phyloP scores from a whole-genome alignment of 2,113 vertebrate species.

The Amphiprion ocellaris region DNA sequence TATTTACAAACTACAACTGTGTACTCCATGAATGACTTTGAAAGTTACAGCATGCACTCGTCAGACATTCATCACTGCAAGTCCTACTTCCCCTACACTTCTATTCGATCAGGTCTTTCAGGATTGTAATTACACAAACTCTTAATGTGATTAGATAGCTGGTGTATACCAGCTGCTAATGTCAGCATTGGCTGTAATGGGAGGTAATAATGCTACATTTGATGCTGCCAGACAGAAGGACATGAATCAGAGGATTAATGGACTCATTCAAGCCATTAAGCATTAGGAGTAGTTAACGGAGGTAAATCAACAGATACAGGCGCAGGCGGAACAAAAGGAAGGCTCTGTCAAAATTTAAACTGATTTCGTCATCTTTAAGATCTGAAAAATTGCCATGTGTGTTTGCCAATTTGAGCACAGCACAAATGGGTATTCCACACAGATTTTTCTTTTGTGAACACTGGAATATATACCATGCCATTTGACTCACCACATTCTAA shows the following conservation, averaged over 20 bases:
- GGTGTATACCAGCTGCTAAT: constrained; percentile 54
- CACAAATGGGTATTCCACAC: background rate
- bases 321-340: constrained; percentile 37
- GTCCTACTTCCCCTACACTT: constrained; percentile 30
- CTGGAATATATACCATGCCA: constrained; percentile 20
- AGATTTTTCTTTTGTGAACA: constrained; percentile 29
- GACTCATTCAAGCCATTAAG: constrained; percentile 67
- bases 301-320: constrained; percentile 43
- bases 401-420: constrained; percentile 2
- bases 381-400: background rate
- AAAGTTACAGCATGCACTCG: constrained; percentile 6
- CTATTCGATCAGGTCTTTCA: constrained; percentile 52
- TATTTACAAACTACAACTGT: background rate
- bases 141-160: constrained; percentile 65
- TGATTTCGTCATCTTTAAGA: constrained; percentile 31
- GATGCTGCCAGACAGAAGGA: constrained; percentile 68
- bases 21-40: constrained; percentile 1
- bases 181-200: constrained; percentile 61
- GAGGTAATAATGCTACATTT: constrained; percentile 69
- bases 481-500: constrained; percentile 46
- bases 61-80: constrained; percentile 13
- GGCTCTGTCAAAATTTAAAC: constrained; percentile 13
- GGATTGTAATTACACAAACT: constrained; percentile 52
- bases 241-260: constrained; percentile 75
- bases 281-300: constrained; percentile 58